Evolutionary conservation across 2,888 invertebrate genomes (phyloP), one percentile per base, ranked within the genome.

Genomic region (Trilocha varians): DNA sequence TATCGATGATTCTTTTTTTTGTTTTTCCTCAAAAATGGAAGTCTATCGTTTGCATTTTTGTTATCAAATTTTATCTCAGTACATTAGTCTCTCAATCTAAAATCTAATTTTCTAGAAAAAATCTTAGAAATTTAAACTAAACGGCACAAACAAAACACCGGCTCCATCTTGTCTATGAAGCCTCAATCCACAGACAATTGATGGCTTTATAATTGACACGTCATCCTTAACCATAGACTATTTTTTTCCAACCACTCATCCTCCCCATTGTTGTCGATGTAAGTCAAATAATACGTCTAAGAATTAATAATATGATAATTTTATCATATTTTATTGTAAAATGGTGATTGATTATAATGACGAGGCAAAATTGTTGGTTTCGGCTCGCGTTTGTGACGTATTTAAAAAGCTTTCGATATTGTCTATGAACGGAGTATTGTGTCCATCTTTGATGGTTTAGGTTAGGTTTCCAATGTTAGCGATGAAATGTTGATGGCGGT

Each of bases 291-390:
- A 83, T 78, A 70, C 70, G 65, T 61, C 53, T 56, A 59, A 57
- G 73, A 76, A 84, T 83, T 84, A 84, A 84, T 84, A 78, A 84
- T 84, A 78, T 80, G 78, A 76, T 78, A 77, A 82, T 79, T 77
- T 74, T 70, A 39, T 59, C 67, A 77, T 76, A 73, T 74, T 71
- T 70, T 70, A 25, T 25, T 25, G 25, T 45, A 72, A 62, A 78
- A 77, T 74, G 77, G 78, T 84, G 84, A 84, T 84, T 84, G 84
- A 84, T 84, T 80, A 73, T 66, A 59, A 61, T 84, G 84, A 84
- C 69, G 62, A 50, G 50, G 82, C 82, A 50, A 57, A 71, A 72
- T 62, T 65, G 48, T 55, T 53, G 63, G 59, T 62, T 59, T 52
- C 45, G 48, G 45, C 47, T 50, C 49, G 44, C 5, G 17, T 34